These are phyloP conservation scores for Adela reaumurella DNA, from an alignment of 2,888 invertebrate species.

Conservation along the genomic window DNA sequence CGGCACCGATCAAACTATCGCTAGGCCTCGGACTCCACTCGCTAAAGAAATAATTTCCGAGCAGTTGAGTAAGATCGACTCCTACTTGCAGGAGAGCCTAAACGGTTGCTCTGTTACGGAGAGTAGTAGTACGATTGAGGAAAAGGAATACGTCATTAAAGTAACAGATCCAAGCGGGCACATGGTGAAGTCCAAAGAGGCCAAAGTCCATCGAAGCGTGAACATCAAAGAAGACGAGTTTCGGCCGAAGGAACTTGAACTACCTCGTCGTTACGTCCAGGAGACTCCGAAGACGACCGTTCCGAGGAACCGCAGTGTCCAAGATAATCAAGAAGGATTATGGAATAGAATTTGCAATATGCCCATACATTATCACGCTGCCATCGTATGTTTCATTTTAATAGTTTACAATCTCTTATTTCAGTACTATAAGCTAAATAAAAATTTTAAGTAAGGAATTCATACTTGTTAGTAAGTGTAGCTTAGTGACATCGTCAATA, in stretches of 20 bases:
- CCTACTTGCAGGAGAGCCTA: conserved; percentile 41
- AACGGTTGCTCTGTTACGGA: conserved; percentile 25
- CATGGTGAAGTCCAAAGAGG: background rate
- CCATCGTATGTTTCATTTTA: conserved; percentile 46
- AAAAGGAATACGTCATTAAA: conserved; percentile 10
- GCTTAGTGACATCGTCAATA: too few relatives aligned
- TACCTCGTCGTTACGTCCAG: background rate
- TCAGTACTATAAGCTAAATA: conserved; percentile 48
- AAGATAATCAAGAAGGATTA: conserved; percentile 27
- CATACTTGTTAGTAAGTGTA: too few relatives aligned
- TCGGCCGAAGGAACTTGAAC: background rate
- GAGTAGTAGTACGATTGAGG: conserved; percentile 15
- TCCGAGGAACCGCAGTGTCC: conserved; percentile 28
- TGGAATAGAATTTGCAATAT: conserved; percentile 39
- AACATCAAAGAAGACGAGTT: background rate
- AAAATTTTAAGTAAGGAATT: conserved; percentile 25
- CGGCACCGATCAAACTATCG: conserved; percentile 1
- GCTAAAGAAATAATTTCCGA: conserved; percentile 36
- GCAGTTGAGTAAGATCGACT: conserved; percentile 40
- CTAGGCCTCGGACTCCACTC: conserved; percentile 28
- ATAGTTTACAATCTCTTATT: conserved; percentile 51
- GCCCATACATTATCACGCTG: conserved; percentile 52
- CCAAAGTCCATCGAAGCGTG: background rate
- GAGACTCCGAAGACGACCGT: background rate
- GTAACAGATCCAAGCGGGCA: conserved; percentile 1